phyloP scores from a whole-genome alignment of 2,797 vertebrate genomes.

The Poecilia picta region DNA sequence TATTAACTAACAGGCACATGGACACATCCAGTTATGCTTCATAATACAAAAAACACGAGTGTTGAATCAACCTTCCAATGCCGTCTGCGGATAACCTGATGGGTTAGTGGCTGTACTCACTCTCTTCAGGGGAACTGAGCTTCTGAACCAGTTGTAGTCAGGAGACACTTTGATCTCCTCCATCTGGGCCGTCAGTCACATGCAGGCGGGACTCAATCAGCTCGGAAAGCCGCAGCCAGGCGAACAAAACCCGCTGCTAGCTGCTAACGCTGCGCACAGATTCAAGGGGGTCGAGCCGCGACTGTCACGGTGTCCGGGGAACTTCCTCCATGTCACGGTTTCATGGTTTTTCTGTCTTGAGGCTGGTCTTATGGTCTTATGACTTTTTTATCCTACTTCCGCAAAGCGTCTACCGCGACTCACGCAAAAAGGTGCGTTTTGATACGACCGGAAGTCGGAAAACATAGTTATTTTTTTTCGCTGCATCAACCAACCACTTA shows the following conservation, averaged over 20 bases:
- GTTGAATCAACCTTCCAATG: background rate
- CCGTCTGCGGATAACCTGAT: background rate
- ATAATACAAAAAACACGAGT: background rate
- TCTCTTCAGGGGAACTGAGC: constrained; percentile 96
- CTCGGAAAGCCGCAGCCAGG: background rate
- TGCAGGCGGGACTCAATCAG: background rate
- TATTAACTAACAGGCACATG: background rate
- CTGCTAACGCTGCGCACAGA: constrained; percentile 6
- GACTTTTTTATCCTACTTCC: constrained; percentile 63
- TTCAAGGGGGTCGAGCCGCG: background rate
- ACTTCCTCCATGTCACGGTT: constrained; percentile 47
- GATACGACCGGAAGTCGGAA: background rate
- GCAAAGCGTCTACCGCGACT: constrained; percentile 22
- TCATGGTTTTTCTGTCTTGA: constrained; percentile 30
- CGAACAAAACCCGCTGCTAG: constrained; percentile 4
- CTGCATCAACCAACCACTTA: background rate
- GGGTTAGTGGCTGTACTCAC: constrained; percentile 71
- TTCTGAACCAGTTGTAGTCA: constrained; percentile 99
- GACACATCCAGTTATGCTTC: background rate
- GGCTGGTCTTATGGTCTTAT: constrained; percentile 68
- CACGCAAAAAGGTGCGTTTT: background rate
- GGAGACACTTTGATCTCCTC: constrained; percentile 98
- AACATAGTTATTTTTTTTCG: background rate
- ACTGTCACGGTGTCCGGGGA: constrained; percentile 29
- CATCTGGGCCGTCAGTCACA: constrained; percentile 80